phyloP scores from a whole-genome alignment of 2,797 vertebrate species.

The Odontamblyopus lacepedii region DNA sequence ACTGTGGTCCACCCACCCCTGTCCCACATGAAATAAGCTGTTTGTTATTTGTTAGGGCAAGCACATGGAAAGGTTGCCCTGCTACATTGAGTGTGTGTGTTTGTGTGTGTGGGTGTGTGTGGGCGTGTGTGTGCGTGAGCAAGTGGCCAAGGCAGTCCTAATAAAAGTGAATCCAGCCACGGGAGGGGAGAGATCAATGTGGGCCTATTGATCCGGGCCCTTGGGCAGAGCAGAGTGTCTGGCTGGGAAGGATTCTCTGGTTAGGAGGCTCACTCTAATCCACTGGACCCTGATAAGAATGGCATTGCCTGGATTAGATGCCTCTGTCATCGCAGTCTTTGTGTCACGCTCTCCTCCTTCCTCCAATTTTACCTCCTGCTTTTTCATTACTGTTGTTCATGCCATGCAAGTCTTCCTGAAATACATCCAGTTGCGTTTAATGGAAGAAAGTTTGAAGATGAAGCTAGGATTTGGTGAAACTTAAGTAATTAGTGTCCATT shows the following conservation, averaged over 20 bases:
- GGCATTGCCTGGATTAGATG: conserved; percentile 81
- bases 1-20: neutral
- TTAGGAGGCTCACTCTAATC: conserved; percentile 83
- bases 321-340: conserved; percentile 77
- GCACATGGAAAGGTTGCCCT: conserved; percentile 32
- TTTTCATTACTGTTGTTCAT: conserved; percentile 65
- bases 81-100: conserved; percentile 44
- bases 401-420: conserved; percentile 45
- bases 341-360: conserved; percentile 62
- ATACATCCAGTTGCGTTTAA: conserved; percentile 32
- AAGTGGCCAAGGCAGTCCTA: conserved; percentile 67
- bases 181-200: conserved; percentile 78
- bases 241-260: conserved; percentile 80
- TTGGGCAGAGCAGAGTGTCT: conserved; percentile 76
- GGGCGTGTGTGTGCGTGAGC: conserved; percentile 47
- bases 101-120: conserved; percentile 48
- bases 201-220: conserved; percentile 80
- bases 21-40: conserved; percentile 14
- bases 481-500: neutral
- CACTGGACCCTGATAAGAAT: conserved; percentile 86
- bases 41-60: conserved; percentile 18
- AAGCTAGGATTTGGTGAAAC: conserved; percentile 18
- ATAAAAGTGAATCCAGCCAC: conserved; percentile 80
- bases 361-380: conserved; percentile 51
- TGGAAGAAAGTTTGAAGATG: conserved; percentile 31